Evolutionary conservation across 2,113 vertebrate genomes (phyloP).

Genomic region (Thermophis baileyi): DNA sequence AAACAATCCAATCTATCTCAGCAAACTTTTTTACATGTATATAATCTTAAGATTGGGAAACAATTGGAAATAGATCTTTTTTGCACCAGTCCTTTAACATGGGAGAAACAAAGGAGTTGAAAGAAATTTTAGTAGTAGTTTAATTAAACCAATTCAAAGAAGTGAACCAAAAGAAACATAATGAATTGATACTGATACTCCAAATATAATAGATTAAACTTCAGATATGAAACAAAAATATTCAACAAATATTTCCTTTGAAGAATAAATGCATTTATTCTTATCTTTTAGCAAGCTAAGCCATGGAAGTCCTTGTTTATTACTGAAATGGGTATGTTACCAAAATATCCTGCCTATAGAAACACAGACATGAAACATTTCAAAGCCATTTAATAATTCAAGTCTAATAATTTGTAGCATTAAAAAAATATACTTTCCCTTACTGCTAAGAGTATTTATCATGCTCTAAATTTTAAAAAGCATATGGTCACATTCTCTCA

Average conservation of each 20-base stretch:
- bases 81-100: not conserved
- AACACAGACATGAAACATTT: not conserved
- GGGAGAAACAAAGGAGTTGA: not conserved
- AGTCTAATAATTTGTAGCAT: not conserved
- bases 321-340: not conserved
- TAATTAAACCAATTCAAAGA: not conserved
- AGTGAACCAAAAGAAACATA: not conserved
- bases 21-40: not conserved
- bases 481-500: not conserved
- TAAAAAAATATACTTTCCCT: not conserved
- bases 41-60: not conserved
- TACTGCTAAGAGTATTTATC: not conserved
- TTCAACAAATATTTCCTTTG: not conserved
- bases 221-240: not conserved
- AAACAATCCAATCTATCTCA: not conserved
- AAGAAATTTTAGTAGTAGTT: not conserved
- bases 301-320: not conserved
- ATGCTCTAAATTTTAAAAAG: not conserved
- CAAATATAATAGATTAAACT: not conserved
- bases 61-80: not conserved
- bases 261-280: not conserved
- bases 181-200: not conserved
- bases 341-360: not conserved
- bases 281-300: not conserved
- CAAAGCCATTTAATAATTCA: not conserved